A percentile compares a stretch with the other conserved stretches of the same genome.
Evolutionary conservation across 2,797 vertebrate species (phyloP).

Genomic region (Staurois parvus): DNA sequence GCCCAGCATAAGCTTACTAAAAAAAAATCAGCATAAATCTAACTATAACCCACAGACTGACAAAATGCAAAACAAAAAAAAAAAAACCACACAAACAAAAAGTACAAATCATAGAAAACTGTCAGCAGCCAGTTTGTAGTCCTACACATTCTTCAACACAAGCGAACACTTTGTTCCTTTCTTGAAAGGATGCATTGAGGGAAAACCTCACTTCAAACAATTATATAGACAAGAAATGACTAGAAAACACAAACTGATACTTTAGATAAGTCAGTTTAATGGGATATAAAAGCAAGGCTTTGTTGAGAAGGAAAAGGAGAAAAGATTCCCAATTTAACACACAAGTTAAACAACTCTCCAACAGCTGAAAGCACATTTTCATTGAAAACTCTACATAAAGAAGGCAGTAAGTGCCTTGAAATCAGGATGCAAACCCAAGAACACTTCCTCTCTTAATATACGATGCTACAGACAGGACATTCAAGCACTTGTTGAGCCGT

Average conservation of each 20-base stretch:
- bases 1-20: background rate
- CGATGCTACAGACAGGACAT: background rate
- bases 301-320: background rate
- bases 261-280: background rate
- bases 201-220: constrained; percentile 26
- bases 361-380: background rate
- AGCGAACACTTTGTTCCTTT: constrained; percentile 32
- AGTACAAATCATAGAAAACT: background rate
- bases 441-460: background rate
- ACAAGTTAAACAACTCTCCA: background rate
- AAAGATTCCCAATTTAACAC: background rate
- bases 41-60: too few species aligned
- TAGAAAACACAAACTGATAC: constrained; percentile 36
- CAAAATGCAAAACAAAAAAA: too few species aligned
- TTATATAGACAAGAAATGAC: constrained; percentile 13
- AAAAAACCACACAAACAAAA: too few species aligned
- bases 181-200: constrained; percentile 7
- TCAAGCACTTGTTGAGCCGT: background rate
- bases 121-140: background rate
- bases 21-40: too few species aligned
- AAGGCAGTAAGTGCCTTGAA: background rate
- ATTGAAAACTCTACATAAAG: background rate
- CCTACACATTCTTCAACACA: constrained; percentile 3
- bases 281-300: background rate
- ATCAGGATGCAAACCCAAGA: background rate